Conservation (phyloP, 1,140 invertebrate genomes). For the Sitobion miscanthi region DNA sequence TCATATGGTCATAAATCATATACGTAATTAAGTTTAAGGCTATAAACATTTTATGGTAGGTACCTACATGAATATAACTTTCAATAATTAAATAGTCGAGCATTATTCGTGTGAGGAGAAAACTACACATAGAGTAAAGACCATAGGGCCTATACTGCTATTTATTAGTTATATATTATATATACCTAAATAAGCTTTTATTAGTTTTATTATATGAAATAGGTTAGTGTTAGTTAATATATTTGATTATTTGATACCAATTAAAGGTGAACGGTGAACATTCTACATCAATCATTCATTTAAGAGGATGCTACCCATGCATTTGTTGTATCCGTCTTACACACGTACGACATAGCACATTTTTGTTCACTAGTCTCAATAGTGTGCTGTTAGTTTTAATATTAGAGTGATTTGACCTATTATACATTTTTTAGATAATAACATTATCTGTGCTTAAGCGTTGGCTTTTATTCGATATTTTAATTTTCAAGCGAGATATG, state of each 20-base stretch:
- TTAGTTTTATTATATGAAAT: background rate
- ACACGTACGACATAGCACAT: too few species aligned
- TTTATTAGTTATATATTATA: background rate
- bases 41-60: background rate
- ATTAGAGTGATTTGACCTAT: too few species aligned
- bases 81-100: background rate
- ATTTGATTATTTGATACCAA: background rate
- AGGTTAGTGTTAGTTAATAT: background rate
- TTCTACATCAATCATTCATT: background rate
- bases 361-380: too few species aligned
- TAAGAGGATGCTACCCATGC: background rate
- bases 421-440: too few species aligned
- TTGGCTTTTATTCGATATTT: too few species aligned
- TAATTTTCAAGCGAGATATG: too few species aligned
- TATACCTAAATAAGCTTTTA: background rate
- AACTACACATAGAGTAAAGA: background rate
- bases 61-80: background rate
- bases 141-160: background rate
- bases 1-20: background rate
- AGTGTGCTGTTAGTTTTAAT: too few species aligned
- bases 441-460: too few species aligned
- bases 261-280: background rate
- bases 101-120: background rate
- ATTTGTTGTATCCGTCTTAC: too few species aligned
- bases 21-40: background rate